phyloP scores from a whole-genome alignment of 1,140 invertebrate genomes.

The Ditylenchus dipsaci region DNA sequence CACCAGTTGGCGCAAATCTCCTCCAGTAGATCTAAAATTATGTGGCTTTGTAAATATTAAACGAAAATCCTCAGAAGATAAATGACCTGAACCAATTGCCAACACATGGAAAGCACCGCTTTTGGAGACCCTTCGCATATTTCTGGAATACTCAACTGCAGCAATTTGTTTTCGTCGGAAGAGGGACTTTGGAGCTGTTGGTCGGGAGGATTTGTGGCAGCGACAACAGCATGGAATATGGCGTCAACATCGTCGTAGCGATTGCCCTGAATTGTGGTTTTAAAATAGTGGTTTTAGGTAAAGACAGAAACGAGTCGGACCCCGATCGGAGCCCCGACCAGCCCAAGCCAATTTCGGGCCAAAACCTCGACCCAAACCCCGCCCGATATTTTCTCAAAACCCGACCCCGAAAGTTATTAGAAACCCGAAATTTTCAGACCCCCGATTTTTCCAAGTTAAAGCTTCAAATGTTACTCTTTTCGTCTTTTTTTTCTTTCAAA shows the following conservation, averaged over 20 bases:
- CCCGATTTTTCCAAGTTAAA: too few species aligned
- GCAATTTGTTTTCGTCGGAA: constrained; percentile 41
- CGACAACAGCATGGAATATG: constrained; percentile 32
- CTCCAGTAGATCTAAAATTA: constrained; percentile 46
- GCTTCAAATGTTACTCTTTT: too few species aligned
- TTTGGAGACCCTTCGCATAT: constrained; percentile 39
- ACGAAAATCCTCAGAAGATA: not conserved
- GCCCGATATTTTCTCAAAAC: too few species aligned
- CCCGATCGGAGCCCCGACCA: too few species aligned
- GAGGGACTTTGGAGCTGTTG: not conserved
- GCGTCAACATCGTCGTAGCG: constrained; percentile 42
- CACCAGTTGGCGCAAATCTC: constrained; percentile 41
- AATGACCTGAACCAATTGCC: constrained; percentile 36
- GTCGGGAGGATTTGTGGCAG: constrained; percentile 11
- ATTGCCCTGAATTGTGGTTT: too few species aligned
- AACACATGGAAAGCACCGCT: constrained; percentile 35
- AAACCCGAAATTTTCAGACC: too few species aligned
- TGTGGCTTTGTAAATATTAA: not conserved
- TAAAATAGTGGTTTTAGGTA: constrained; percentile 21
- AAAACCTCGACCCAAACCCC: too few species aligned
- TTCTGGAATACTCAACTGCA: constrained; percentile 43
- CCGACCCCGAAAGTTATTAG: too few species aligned
- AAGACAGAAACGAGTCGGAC: too few species aligned
- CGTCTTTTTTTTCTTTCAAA: too few species aligned
- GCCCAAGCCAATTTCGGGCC: too few species aligned